These are phyloP conservation scores for Griposia aprilina DNA, from an alignment of 2,888 invertebrate genomes.

Conservation along the genomic window DNA sequence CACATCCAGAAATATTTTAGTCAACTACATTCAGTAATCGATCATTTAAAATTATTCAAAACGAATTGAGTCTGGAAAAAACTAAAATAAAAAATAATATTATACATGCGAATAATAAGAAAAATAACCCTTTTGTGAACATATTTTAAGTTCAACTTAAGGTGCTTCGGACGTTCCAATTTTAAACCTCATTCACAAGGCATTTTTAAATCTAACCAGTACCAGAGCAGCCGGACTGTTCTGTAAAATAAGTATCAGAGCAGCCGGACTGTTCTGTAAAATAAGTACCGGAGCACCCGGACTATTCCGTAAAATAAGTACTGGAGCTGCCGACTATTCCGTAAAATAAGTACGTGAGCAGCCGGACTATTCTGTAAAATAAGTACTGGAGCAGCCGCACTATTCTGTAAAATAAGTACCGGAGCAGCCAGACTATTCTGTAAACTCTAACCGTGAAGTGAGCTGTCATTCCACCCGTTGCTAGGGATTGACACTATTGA, in stretches of 20 bases:
- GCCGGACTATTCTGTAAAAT: background rate
- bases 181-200: constrained; percentile 1
- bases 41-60: background rate
- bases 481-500: background rate
- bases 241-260: background rate
- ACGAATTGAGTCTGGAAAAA: background rate
- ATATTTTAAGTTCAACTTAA: constrained; percentile 9
- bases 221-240: background rate
- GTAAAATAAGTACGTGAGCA: background rate
- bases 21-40: too few relatives aligned
- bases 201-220: background rate
- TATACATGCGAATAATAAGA: constrained; percentile 24
- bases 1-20: too few relatives aligned
- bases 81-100: background rate
- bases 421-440: background rate
- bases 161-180: constrained; percentile 1
- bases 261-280: too few relatives aligned
- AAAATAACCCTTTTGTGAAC: constrained; percentile 28
- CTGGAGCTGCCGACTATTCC: too few relatives aligned
- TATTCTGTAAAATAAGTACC: background rate
- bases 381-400: too few relatives aligned
- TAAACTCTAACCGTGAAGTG: background rate
- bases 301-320: background rate
- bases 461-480: background rate
- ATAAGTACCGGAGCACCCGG: background rate